Evolutionary conservation across 2,888 invertebrate species (phyloP).

Genomic region (Drosophila kuntzei): DNA sequence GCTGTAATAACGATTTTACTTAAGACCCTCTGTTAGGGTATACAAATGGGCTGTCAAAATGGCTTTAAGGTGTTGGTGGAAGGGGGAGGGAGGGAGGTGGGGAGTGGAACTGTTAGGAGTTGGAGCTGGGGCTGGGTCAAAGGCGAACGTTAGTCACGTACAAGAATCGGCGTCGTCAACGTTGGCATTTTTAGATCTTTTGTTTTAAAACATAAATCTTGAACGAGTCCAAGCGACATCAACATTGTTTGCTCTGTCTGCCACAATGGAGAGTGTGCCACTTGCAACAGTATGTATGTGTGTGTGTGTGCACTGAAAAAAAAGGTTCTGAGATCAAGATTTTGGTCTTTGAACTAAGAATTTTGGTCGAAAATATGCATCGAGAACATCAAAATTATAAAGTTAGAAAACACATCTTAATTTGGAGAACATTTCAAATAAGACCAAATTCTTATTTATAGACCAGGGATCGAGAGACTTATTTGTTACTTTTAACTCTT

Average conservation of each 20-base stretch:
- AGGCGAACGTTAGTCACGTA: constrained; percentile 64
- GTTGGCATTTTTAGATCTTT: constrained; percentile 68
- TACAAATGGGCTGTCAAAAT: constrained; percentile 1
- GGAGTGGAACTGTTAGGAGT: neutral
- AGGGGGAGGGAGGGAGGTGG: no score
- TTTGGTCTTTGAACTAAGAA: no score
- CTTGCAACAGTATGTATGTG: constrained; percentile 5
- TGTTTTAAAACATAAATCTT: constrained; percentile 73
- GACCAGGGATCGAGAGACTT: no score
- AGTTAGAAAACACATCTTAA: no score
- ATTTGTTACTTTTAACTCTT: no score
- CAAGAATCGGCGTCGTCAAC: constrained; percentile 49
- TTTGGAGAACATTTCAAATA: no score
- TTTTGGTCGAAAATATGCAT: no score
- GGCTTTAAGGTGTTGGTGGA: neutral
- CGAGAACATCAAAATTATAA: no score
- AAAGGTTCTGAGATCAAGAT: no score
- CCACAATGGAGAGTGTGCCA: no score
- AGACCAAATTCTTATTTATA: no score
- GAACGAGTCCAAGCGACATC: constrained; percentile 37
- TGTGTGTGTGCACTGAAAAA: neutral
- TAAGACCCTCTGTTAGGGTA: neutral
- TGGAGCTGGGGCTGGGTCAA: constrained; percentile 15
- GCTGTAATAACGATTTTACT: neutral
- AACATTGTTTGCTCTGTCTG: no score